A percentile compares a stretch with the other conserved stretches of the same genome.
These are phyloP conservation scores for Paragorgia papillata DNA, from an alignment of 92 coral and sea anemone genomes.

Conservation along the genomic window DNA sequence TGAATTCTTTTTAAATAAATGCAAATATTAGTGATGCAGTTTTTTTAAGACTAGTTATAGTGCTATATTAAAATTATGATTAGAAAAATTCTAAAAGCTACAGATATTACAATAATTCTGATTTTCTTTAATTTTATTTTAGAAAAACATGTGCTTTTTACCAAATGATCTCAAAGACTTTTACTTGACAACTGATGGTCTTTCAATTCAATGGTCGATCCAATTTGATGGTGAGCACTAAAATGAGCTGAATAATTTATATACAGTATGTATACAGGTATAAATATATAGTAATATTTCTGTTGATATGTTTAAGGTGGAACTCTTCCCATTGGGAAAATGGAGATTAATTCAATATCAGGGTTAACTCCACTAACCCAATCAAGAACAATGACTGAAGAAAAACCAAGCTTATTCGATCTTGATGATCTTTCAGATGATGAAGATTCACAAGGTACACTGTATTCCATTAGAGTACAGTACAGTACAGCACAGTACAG, in stretches of 20 bases:
- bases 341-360: slow-evolving; percentile 94
- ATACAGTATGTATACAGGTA: no score
- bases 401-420: slow-evolving; percentile 84
- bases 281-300: no score
- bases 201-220: slow-evolving; percentile 91
- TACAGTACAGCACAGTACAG: no score
- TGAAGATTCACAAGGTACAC: slow-evolving; percentile 72
- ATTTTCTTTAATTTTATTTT: not conserved
- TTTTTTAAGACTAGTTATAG: no score
- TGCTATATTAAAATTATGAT: no score
- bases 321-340: slow-evolving; percentile 85
- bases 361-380: slow-evolving; percentile 62
- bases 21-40: no score
- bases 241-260: no score
- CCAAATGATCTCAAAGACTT: slow-evolving; percentile 87
- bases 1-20: no score
- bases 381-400: slow-evolving; percentile 60
- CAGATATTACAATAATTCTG: no score
- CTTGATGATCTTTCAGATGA: slow-evolving; percentile 71
- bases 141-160: slow-evolving; percentile 90
- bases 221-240: slow-evolving; percentile 84
- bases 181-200: slow-evolving; percentile 92
- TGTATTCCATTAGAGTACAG: not conserved
- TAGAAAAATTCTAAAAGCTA: no score
- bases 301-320: slow-evolving; percentile 70